Conservation (phyloP, 2,113 vertebrate species). For the Chloropsis hardwickii region DNA sequence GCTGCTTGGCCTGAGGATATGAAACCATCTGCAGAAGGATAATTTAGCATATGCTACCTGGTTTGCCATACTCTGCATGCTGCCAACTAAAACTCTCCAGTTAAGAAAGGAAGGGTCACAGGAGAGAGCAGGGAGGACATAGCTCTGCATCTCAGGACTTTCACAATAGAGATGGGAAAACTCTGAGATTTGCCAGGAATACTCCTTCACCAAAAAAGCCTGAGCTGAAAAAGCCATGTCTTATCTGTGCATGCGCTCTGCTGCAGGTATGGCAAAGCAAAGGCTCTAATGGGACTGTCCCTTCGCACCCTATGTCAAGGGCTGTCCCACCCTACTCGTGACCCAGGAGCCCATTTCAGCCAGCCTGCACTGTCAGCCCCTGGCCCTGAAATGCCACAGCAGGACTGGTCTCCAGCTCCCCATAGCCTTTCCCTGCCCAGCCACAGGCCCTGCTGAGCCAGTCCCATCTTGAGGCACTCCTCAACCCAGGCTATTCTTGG, state of each 20-base stretch:
- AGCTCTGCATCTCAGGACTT: not conserved
- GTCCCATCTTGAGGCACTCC: not conserved
- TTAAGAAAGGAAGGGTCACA: not conserved
- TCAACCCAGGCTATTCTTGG: fast-evolving
- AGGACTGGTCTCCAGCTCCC: fast-evolving
- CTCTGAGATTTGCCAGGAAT: not conserved
- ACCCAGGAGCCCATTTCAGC: not conserved
- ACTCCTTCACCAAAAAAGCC: not conserved
- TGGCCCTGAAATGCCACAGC: fast-evolving
- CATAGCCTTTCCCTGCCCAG: not conserved
- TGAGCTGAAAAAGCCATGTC: fast-evolving
- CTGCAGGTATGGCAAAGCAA: not conserved
- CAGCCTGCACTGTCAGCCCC: not conserved
- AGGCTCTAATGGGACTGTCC: no score
- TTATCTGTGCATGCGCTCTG: fast-evolving
- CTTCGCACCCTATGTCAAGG: fast-evolving
- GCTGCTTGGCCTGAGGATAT: not conserved
- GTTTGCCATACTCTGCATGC: fast-evolving
- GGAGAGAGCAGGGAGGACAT: not conserved
- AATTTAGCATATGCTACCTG: not conserved
- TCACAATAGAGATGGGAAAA: not conserved
- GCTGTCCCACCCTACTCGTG: not conserved
- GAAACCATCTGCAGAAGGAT: not conserved
- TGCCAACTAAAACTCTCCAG: not conserved
- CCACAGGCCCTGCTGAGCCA: fast-evolving